Evolutionary conservation across 2,113 vertebrate genomes (phyloP).

Genomic region (Oreotrochilus melanogaster): DNA sequence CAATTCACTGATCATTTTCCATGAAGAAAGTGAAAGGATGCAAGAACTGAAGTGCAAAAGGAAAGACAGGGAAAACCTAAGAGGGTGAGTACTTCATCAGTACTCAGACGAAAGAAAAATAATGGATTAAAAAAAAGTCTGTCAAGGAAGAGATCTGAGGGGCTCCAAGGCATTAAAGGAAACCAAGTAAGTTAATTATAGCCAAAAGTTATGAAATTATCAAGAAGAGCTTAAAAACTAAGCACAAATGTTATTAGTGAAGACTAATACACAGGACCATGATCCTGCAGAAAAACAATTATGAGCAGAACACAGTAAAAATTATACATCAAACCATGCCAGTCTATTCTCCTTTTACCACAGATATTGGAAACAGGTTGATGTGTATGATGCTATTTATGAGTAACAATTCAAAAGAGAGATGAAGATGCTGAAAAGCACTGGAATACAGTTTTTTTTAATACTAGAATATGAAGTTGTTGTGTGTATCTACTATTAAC

Average conservation of each 20-base stretch:
- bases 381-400: slow-evolving; percentile 23
- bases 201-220: background rate
- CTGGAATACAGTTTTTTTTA: slow-evolving; percentile 5
- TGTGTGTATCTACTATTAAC: background rate
- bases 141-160: background rate
- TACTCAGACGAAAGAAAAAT: slow-evolving; percentile 2
- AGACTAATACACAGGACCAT: background rate
- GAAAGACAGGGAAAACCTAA: background rate
- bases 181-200: background rate
- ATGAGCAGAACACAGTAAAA: background rate
- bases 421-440: background rate
- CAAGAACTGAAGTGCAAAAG: background rate
- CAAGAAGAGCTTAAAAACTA: background rate
- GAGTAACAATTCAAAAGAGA: slow-evolving; percentile 29
- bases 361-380: background rate
- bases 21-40: background rate
- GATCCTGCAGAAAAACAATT: background rate
- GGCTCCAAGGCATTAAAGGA: background rate
- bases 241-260: no score
- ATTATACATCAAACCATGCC: background rate
- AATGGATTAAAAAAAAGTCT: background rate
- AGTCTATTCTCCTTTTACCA: background rate
- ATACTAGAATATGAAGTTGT: background rate
- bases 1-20: background rate
- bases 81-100: background rate